Base-by-base conservation (phyloP, 2,888 invertebrate species). In the Zonitis immaculata region DNA sequence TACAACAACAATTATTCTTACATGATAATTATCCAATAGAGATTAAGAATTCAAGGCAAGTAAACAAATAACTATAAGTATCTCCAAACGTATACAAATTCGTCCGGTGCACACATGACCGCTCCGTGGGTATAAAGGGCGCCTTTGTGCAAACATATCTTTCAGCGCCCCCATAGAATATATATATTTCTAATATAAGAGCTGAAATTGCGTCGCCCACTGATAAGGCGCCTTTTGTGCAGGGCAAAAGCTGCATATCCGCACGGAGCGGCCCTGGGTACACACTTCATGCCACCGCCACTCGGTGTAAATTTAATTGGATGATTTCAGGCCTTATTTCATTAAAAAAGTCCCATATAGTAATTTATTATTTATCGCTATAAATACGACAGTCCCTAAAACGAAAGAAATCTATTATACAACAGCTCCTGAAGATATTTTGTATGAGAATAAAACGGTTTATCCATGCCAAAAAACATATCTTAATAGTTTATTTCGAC, bases 401-500 rank as follows among this genome's bases (percentile, higher is more conserved):
- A 46, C 52, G 6, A 43, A 48, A 1, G 54, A 57, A 57, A 74
- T 75, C 43, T 6, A 3, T 12, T 72, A 81, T 46, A 78, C 77
- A 30, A 80, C 84, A 22, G 73, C 74, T 18, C 80, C 84, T 1
- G 72, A 75, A 54, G 75, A 73, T 52, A 78, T 83, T 44, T 67
- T 73, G 16, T 80, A 80, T 61, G 64, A 67, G 12, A 73, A 76
- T 53, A 74, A 76, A 0, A 79, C 78, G 26, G 77, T 79, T 25
- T 82, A 84, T 64, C 87, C 89, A 0, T 91, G 91, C 68, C 87
- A 91, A 66, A 91, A 91, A 73, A 76, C 88, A 49, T 79, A 84
- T 54, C 75, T 91, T 61, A 89, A 88, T 60, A 79, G 81, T 51
- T 77, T 89, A 59, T 79, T 81, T 3, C 77, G 90, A 27, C 76